Evolutionary conservation across 2,113 vertebrate genomes (phyloP).

Genomic region (Mobula birostris): DNA sequence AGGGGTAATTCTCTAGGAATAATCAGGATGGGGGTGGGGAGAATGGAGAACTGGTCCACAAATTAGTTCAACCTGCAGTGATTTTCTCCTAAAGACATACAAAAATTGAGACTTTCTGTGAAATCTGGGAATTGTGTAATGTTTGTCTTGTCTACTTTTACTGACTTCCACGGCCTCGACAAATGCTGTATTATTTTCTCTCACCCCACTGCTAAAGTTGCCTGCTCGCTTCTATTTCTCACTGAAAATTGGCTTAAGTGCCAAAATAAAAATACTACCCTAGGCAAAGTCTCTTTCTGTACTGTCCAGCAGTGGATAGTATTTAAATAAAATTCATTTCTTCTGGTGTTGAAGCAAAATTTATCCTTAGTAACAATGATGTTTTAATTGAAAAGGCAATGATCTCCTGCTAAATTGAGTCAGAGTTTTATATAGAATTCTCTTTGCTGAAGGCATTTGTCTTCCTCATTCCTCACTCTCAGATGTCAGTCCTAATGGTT

Average conservation of each 20-base stretch:
- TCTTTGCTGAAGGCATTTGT: slow-evolving; percentile 39
- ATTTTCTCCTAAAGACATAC: neutral
- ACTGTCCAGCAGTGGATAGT: neutral
- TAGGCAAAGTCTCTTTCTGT: neutral
- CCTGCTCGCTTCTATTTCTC: neutral
- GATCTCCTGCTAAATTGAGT: neutral
- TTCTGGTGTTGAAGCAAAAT: neutral
- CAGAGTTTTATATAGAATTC: slow-evolving; percentile 42
- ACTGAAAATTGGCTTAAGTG: too few species aligned
- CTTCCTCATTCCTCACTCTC: neutral
- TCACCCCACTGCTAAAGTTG: neutral
- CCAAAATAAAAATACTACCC: neutral
- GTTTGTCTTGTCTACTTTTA: neutral
- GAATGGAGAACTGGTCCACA: neutral
- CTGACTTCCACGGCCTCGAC: neutral
- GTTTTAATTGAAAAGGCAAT: neutral
- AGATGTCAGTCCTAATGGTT: neutral
- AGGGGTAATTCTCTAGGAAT: neutral
- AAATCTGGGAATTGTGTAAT: neutral
- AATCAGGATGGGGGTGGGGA: neutral
- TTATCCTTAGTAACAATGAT: neutral
- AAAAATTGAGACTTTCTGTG: neutral
- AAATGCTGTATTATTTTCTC: neutral
- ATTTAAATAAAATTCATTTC: neutral
- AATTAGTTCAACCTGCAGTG: neutral